phyloP scores from a whole-genome alignment of 2,113 vertebrate species.

The Lepus europaeus region DNA sequence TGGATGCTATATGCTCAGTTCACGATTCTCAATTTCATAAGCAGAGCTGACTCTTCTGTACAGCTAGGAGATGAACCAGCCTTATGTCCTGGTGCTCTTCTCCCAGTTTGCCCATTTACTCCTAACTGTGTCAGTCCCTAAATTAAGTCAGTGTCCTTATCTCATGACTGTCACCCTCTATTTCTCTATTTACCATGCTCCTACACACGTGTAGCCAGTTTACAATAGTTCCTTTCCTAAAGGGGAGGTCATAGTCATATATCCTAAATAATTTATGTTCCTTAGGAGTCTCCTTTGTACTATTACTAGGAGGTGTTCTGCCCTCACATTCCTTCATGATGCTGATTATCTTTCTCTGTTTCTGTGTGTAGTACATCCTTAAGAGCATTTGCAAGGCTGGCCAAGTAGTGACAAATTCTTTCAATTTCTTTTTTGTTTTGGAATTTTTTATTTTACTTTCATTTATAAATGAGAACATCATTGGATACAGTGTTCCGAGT shows the following conservation, averaged over 20 bases:
- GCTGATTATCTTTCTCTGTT: too few species aligned
- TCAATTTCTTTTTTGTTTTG: too few species aligned
- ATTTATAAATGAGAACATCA: too few species aligned
- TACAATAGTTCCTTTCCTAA: not conserved
- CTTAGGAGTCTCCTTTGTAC: not conserved
- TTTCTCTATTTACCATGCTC: not conserved
- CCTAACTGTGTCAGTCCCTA: not conserved
- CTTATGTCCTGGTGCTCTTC: not conserved
- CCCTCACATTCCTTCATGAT: too few species aligned
- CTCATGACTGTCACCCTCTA: not conserved
- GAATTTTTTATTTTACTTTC: too few species aligned
- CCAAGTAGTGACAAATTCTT: too few species aligned
- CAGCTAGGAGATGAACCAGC: not conserved
- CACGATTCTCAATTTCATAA: not conserved
- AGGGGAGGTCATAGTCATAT: not conserved
- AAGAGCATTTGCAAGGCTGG: too few species aligned
- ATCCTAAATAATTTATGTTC: not conserved
- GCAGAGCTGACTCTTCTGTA: not conserved
- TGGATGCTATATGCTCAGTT: not conserved
- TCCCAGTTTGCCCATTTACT: not conserved
- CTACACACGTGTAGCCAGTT: not conserved
- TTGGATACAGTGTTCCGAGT: too few species aligned
- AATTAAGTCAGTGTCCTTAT: not conserved
- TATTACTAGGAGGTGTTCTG: too few species aligned
- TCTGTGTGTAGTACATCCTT: too few species aligned